A percentile compares a stretch with the other conserved stretches of the same genome.
Conservation (phyloP, 1,140 invertebrate species). For the Eumaeus atala region DNA sequence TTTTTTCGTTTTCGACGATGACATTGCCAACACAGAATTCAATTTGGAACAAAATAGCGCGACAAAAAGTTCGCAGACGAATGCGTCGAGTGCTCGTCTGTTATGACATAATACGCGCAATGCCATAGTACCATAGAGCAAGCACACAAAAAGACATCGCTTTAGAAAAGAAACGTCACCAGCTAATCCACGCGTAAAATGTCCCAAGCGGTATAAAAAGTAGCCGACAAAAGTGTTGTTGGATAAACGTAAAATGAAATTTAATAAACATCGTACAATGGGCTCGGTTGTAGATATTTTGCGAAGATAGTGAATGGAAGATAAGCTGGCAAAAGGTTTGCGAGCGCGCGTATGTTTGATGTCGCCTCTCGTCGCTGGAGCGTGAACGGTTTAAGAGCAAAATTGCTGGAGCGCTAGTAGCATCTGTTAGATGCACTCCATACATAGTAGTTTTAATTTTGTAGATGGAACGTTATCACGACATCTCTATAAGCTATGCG, state of each 20-base stretch:
- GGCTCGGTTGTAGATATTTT: slow-evolving; percentile 57
- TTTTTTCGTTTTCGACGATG: slow-evolving; percentile 58
- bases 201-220: slow-evolving; percentile 67
- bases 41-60: slow-evolving; percentile 58
- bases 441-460: slow-evolving; percentile 69
- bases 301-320: slow-evolving; percentile 66
- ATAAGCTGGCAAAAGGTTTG: slow-evolving; percentile 72
- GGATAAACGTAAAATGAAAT: slow-evolving; percentile 73
- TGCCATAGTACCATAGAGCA: slow-evolving; percentile 50
- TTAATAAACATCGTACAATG: slow-evolving; percentile 71
- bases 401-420: slow-evolving; percentile 61
- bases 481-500: slow-evolving; percentile 14
- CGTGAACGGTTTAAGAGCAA: slow-evolving; percentile 67
- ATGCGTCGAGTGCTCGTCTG: slow-evolving; percentile 56
- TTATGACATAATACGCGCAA: slow-evolving; percentile 73
- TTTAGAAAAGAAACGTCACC: slow-evolving; percentile 55
- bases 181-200: slow-evolving; percentile 69
- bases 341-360: slow-evolving; percentile 65
- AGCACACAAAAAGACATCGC: slow-evolving; percentile 60
- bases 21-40: slow-evolving; percentile 67
- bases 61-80: slow-evolving; percentile 52
- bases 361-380: slow-evolving; percentile 65
- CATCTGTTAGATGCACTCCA: slow-evolving; percentile 66
- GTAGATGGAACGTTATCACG: slow-evolving; percentile 51
- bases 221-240: slow-evolving; percentile 69